phyloP scores from a whole-genome alignment of 2,888 invertebrate genomes.

The Dolichomitus sp. region DNA sequence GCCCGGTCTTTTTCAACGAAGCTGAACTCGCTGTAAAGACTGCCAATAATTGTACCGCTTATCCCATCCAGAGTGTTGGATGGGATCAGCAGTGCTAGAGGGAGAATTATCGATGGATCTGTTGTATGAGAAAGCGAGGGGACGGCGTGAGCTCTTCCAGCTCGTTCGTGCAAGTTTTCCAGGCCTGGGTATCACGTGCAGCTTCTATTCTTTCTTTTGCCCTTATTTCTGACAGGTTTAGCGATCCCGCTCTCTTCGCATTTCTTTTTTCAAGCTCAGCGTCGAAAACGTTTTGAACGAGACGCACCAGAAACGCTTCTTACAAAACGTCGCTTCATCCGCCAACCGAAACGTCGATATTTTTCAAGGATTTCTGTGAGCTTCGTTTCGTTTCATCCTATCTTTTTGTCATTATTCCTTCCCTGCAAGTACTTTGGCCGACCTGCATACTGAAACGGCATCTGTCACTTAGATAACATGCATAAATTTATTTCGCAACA shows the following conservation, averaged over 20 bases:
- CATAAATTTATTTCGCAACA: constrained; percentile 2
- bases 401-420: background rate
- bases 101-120: constrained; percentile 35
- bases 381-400: background rate
- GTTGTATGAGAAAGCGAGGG: constrained; percentile 4
- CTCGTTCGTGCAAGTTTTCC: constrained; percentile 16
- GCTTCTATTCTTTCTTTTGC: constrained; percentile 19
- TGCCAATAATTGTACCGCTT: constrained; percentile 1
- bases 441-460: background rate
- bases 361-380: constrained; percentile 18
- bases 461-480: background rate
- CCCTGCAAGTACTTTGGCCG: background rate
- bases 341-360: background rate
- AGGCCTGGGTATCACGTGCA: constrained; percentile 12
- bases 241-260: constrained; percentile 5
- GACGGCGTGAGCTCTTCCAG: background rate
- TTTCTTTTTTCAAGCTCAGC: constrained; percentile 12
- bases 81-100: constrained; percentile 20
- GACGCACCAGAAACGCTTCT: background rate
- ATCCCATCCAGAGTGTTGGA: constrained; percentile 11
- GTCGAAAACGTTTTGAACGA: constrained; percentile 11
- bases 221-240: constrained; percentile 28
- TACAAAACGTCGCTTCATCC: background rate
- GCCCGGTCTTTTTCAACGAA: background rate
- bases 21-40: background rate